phyloP scores from a whole-genome alignment of 2,113 vertebrate genomes.

The Ammodytes marinus region DNA sequence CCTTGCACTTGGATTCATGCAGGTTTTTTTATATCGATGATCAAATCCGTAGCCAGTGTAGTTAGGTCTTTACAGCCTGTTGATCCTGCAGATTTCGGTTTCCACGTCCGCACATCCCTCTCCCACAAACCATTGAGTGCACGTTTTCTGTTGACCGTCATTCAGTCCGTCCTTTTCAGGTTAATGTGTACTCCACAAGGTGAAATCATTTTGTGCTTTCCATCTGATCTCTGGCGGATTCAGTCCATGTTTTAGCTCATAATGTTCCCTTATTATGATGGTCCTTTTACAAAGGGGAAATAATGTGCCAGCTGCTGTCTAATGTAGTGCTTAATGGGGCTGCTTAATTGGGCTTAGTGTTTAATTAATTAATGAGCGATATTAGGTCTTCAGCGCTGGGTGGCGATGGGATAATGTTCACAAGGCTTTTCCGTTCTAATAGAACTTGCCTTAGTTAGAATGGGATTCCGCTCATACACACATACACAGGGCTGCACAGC shows the following conservation, averaged over 20 bases:
- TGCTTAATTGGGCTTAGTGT: constrained; percentile 83
- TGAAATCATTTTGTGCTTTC: constrained; percentile 64
- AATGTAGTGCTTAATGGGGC: constrained; percentile 85
- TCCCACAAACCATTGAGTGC: constrained; percentile 22
- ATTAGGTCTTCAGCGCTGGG: constrained; percentile 71
- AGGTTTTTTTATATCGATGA: not conserved
- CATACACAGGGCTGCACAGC: constrained; percentile 3
- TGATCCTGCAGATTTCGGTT: constrained; percentile 19
- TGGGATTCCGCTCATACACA: not conserved
- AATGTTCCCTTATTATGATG: constrained; percentile 78
- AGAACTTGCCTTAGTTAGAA: constrained; percentile 32
- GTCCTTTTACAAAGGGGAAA: constrained; percentile 73
- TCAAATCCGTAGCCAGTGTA: not conserved
- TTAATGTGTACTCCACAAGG: constrained; percentile 65
- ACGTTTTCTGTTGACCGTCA: constrained; percentile 52
- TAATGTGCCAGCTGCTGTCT: constrained; percentile 83
- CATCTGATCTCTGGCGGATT: constrained; percentile 62
- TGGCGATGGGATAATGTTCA: constrained; percentile 68
- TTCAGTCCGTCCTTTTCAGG: constrained; percentile 65
- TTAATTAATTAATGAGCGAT: constrained; percentile 84
- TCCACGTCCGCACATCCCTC: constrained; percentile 14
- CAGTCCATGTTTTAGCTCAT: constrained; percentile 76
- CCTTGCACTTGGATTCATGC: not conserved
- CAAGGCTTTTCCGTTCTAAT: constrained; percentile 41
- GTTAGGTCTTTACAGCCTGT: constrained; percentile 23